Percentiles rank a stretch among this genome's conserved stretches.
phyloP scores from a whole-genome alignment of 2,888 invertebrate genomes.

The Sinotaia quadrata region DNA sequence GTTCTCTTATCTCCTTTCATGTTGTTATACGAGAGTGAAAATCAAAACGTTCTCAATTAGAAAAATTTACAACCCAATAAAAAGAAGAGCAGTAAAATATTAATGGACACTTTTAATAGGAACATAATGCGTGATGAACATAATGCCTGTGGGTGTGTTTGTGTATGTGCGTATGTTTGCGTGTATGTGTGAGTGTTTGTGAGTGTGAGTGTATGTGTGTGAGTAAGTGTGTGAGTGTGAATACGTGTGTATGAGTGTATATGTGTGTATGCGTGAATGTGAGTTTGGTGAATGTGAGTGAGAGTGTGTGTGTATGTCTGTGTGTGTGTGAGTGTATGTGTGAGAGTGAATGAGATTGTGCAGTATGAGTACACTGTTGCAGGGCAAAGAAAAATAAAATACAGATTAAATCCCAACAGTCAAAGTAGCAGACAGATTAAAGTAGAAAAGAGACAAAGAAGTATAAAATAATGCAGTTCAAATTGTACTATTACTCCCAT shows the following conservation, averaged over 20 bases:
- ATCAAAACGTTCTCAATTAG: no score
- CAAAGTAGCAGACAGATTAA: no score
- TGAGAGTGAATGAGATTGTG: not conserved
- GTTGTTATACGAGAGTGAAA: no score
- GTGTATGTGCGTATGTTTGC: not conserved
- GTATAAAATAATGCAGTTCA: no score
- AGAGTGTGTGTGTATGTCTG: not conserved
- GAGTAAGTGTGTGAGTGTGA: slow-evolving; percentile 6
- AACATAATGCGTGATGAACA: no score
- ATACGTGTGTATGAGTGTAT: slow-evolving; percentile 7
- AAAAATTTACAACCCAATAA: no score
- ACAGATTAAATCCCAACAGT: no score
- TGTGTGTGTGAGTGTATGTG: slow-evolving; percentile 8
- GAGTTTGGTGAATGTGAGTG: not conserved
- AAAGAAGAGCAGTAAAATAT: no score
- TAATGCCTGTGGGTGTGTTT: not conserved
- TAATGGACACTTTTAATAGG: no score
- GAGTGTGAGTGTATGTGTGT: not conserved
- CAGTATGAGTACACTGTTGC: not conserved
- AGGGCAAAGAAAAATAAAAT: not conserved
- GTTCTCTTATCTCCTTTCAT: no score
- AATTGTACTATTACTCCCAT: no score
- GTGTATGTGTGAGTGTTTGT: not conserved
- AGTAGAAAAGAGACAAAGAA: no score
- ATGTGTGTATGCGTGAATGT: slow-evolving; percentile 3